Percentiles rank a stretch among this genome's conserved stretches.
These are phyloP conservation scores for Tetrapedia diversipes DNA, from an alignment of 2,888 invertebrate genomes.

Conservation along the genomic window DNA sequence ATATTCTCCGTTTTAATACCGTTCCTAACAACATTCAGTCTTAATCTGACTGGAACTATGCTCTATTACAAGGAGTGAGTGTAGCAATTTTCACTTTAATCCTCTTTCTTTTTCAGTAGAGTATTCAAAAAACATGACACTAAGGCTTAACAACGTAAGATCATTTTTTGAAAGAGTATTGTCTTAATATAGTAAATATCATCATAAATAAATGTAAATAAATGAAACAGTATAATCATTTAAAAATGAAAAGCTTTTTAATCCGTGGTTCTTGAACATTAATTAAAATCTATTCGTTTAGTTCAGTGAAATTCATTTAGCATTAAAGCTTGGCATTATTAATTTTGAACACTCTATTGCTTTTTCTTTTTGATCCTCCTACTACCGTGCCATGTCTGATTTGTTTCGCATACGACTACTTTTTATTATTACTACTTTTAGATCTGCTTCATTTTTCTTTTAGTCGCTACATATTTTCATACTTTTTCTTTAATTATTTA, in stretches of 20 bases:
- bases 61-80: constrained; percentile 78
- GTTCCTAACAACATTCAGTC: constrained; percentile 72
- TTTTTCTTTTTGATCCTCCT: not conserved
- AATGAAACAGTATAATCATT: no score
- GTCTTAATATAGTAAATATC: no score
- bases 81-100: not conserved
- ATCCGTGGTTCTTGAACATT: no score
- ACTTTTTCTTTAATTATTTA: no score
- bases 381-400: constrained; percentile 8
- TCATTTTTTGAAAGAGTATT: no score
- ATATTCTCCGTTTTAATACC: constrained; percentile 73
- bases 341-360: not conserved
- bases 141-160: no score
- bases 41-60: constrained; percentile 75
- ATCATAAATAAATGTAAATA: no score
- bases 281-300: not conserved
- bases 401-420: constrained; percentile 27
- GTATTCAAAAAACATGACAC: not conserved
- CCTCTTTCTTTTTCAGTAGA: not conserved
- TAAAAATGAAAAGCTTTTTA: no score
- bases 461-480: not conserved
- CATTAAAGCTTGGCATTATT: not conserved
- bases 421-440: no score
- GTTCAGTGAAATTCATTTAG: not conserved
- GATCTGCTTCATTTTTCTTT: not conserved